Conservation (phyloP, 2,888 invertebrate species). For the Cyclophora punctaria region DNA sequence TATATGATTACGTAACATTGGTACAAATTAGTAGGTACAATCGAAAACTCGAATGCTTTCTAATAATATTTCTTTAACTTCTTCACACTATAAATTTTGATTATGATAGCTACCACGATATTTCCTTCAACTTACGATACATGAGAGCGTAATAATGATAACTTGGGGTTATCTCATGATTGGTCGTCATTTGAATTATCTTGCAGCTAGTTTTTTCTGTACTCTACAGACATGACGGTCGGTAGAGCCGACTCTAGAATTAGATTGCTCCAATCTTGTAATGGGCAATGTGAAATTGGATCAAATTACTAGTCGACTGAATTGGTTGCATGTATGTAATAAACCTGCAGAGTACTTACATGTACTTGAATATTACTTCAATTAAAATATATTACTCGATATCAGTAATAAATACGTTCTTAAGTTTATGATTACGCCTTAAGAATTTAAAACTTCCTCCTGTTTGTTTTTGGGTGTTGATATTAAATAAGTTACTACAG, state of each 20-base stretch:
- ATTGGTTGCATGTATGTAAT: slow-evolving; percentile 14
- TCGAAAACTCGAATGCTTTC: slow-evolving; percentile 12
- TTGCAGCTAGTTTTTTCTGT: slow-evolving; percentile 3
- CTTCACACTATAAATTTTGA: no score
- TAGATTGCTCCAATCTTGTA: slow-evolving; percentile 15
- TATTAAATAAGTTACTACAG: no score
- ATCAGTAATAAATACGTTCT: background rate
- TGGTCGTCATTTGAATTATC: slow-evolving; percentile 9
- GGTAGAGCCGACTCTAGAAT: slow-evolving; percentile 8
- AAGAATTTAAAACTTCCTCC: no score
- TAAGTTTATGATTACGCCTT: background rate
- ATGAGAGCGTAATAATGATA: slow-evolving; percentile 10
- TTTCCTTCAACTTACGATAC: slow-evolving; percentile 8
- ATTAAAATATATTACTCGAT: no score
- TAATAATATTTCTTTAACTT: slow-evolving; percentile 1
- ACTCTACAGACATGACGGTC: slow-evolving; percentile 5
- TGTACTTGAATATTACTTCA: no score
- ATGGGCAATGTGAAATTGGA: slow-evolving; percentile 24
- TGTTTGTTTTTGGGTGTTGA: no score
- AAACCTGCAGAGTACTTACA: background rate
- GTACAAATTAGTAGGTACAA: slow-evolving; percentile 9
- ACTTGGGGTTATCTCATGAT: slow-evolving; percentile 17
- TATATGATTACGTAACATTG: slow-evolving; percentile 11
- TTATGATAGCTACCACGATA: background rate
- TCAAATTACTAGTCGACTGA: slow-evolving; percentile 27